These are phyloP conservation scores for Ctenomys sociabilis DNA, from an alignment of 2,113 vertebrate species.

Conservation along the genomic window DNA sequence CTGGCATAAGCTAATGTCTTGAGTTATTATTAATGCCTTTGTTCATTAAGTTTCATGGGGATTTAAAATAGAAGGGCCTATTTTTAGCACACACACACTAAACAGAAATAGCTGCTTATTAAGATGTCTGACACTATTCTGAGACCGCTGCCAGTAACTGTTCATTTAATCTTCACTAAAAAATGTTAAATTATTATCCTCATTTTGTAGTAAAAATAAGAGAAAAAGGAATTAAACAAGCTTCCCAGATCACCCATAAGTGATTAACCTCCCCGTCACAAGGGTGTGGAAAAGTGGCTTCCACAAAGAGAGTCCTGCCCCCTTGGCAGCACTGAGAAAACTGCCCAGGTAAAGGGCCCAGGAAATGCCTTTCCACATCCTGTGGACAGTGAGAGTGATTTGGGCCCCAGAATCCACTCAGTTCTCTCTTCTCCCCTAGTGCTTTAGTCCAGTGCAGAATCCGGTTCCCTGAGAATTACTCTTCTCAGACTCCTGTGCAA, in stretches of 20 bases:
- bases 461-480: background rate
- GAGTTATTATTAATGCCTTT: slow-evolving; percentile 14
- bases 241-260: background rate
- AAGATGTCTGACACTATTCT: background rate
- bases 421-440: background rate
- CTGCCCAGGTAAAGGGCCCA: fast-evolving
- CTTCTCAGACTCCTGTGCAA: background rate
- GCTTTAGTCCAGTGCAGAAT: background rate
- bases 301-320: background rate
- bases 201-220: background rate
- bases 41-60: background rate
- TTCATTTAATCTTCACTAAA: background rate
- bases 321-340: background rate
- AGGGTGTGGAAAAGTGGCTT: background rate
- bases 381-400: too few relatives aligned
- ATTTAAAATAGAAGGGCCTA: background rate
- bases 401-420: background rate
- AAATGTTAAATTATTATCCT: background rate
- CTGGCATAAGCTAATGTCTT: background rate
- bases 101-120: slow-evolving; percentile 44
- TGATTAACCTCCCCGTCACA: background rate
- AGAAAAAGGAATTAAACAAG: background rate
- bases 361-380: background rate
- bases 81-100: slow-evolving; percentile 22
- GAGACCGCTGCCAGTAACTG: background rate